Evolutionary conservation across 37 sponge, comb jelly and placozoan genomes (phyloP).

Genomic region (Eunapius fragilis): DNA sequence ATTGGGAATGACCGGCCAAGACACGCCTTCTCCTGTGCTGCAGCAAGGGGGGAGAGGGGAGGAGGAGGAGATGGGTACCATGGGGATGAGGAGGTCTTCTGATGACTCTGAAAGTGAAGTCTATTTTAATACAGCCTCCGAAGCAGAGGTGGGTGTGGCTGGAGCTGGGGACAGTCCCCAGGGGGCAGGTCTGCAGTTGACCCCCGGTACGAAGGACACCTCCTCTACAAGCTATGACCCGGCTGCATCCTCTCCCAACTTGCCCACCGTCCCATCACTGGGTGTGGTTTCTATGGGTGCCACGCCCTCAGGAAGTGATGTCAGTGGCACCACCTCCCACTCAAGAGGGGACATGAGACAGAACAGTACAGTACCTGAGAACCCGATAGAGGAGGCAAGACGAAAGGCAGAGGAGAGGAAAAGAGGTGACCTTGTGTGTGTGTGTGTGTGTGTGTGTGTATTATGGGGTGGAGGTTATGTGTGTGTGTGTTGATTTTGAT

Average conservation of each 20-base stretch:
- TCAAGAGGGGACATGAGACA: too few species aligned
- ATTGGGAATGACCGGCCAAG: not conserved
- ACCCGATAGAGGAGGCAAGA: conserved; percentile 19
- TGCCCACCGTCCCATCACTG: not conserved
- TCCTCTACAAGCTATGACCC: not conserved
- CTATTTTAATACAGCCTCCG: not conserved
- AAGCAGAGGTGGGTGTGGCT: not conserved
- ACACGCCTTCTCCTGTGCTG: not conserved
- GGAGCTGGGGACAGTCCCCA: not conserved
- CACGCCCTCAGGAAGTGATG: too few species aligned
- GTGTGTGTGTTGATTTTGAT: not conserved
- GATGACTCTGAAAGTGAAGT: conserved; percentile 5
- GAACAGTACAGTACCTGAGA: not conserved
- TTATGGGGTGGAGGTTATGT: conserved; percentile 24
- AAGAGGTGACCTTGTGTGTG: conserved; percentile 21
- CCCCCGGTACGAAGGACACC: too few species aligned
- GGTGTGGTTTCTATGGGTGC: too few species aligned
- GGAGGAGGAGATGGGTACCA: not conserved
- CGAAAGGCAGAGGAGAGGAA: conserved; percentile 9
- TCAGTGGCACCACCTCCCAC: not conserved
- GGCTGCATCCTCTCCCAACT: too few species aligned
- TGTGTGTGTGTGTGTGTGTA: conserved; percentile 27
- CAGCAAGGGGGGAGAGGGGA: not conserved
- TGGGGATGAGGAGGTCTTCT: not conserved
- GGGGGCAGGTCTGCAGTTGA: too few species aligned